phyloP scores from a whole-genome alignment of 1,140 invertebrate genomes.

The Panagrolaimus sp. region DNA sequence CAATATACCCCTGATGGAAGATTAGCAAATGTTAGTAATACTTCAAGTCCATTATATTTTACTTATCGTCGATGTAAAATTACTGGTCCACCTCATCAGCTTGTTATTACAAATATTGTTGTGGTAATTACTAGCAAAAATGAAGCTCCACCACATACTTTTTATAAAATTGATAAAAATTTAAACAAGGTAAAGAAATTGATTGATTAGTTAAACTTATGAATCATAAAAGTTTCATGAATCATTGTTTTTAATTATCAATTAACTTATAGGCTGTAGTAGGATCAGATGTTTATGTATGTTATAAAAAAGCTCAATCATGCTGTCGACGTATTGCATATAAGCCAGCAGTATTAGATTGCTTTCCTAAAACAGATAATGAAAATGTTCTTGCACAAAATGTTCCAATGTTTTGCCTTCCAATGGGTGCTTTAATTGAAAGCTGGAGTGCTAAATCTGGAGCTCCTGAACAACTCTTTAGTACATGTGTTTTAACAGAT shows the following conservation, averaged over 20 bases:
- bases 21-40: slow-evolving; percentile 94
- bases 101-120: slow-evolving; percentile 94
- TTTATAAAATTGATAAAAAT: slow-evolving; percentile 89
- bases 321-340: slow-evolving; percentile 67
- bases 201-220: slow-evolving; percentile 63
- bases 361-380: slow-evolving; percentile 64
- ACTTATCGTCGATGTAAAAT: slow-evolving; percentile 79
- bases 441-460: slow-evolving; percentile 81
- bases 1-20: slow-evolving; percentile 73
- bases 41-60: slow-evolving; percentile 76
- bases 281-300: slow-evolving; percentile 90
- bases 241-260: neutral
- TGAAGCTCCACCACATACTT: slow-evolving; percentile 88
- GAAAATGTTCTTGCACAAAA: slow-evolving; percentile 76
- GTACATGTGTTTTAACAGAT: slow-evolving; percentile 92
- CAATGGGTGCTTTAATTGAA: slow-evolving; percentile 96
- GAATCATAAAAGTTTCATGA: too few relatives aligned
- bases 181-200: slow-evolving; percentile 77
- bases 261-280: slow-evolving; percentile 55
- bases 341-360: slow-evolving; percentile 61
- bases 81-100: slow-evolving; percentile 82
- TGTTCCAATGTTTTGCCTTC: slow-evolving; percentile 91
- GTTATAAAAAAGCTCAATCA: slow-evolving; percentile 99
- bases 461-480: slow-evolving; percentile 80
- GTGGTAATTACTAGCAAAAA: slow-evolving; percentile 86